Evolutionary conservation across 2,888 invertebrate genomes (phyloP), one percentile per base, ranked within the genome.

Genomic region (Xestia xanthographa): DNA sequence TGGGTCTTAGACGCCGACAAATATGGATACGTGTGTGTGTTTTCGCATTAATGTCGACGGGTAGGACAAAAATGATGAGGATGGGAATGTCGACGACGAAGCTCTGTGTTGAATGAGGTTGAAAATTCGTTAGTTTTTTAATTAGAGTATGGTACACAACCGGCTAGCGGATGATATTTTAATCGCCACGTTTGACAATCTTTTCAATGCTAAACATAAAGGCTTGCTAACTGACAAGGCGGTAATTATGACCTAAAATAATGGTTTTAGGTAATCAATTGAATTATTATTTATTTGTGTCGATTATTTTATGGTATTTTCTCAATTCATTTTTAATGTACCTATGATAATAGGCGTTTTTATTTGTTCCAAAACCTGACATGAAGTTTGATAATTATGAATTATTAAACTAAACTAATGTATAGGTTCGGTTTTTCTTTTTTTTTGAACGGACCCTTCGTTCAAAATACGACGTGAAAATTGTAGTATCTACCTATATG

Each of bases 1-100:
- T 95, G 93, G 93, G 94, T 90, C 94, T 96, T 96, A 95, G 90
- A 91, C 91, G 89, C 74, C 92, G 92, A 94, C 94, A 95, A 95
- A 95, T 94, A 94, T 82, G 88, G 88, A 90, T 92, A 90, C 86
- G 90, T 90, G 90, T 88, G 89, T 89, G 90, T 90, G 89, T 88
- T 81, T 81, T 87, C 79, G 82, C 79, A 85, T 87, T 87, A 89
- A 88, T 88, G 83, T 83, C 62, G 66, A 48, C 50, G 75, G 50
- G 29, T 50, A 29, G 65, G 71, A 84, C 82, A 76, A 45, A 75
- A 80, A 41, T 82, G 66, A 73, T 60, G 70, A 68, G 29, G n/a
- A 66, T 50, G 14, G 34, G 22, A 48, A 29, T 71, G 41, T 82
- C 65, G 56, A 38, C 22, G 2, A 12, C 8, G 20, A 50, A 45